Base-by-base conservation (phyloP, 2,888 invertebrate species). In the Drosophila peninsularis region DNA sequence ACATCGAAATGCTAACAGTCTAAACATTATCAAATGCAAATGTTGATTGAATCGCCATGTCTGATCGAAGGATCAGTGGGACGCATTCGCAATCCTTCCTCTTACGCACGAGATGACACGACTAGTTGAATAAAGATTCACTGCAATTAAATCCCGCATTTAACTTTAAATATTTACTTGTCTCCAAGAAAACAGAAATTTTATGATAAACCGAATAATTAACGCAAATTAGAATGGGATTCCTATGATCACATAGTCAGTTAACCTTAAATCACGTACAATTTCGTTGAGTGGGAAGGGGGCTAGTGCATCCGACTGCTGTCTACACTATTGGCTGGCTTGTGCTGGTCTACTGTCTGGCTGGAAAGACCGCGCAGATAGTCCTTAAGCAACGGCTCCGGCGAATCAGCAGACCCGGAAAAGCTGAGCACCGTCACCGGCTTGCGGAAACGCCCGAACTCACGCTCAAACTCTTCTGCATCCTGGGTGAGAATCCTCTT, bases 381-480 rank as follows among this genome's bases (percentile, higher is more conserved):
- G 10, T 76, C 65, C 30, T 78, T 74, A 0, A 78, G 45, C 54
- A 77, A 0, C 2, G 78, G 56, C 21, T 69, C 65, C 7, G 62
- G 14, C 0, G 55, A 21, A 6, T 64, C 63, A 3, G 27, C 27
- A 3, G 75, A 54, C 11, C 27, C 61, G 21, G 44, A 27, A 17
- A 66, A 62, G 14, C 49, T 58, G 1, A 54, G 32, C 3, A 36
- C 7, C 0, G n/a, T 36, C 2, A 11, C 17, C 0, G 60, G 13
- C 24, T 47, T 34, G 9, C 80, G 83, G 5, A 54, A 73, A 0
- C 56, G 54, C 21, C 89, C 89, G 47, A 52, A 78, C 61, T 89
- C 89, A 39, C 64, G 83, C 83, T 88, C 79, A 41, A 88, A 73
- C 7, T 75, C 76, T n/a, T 54, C 44, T 5, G 61, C 70, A 14